Base-by-base conservation (phyloP, 2,797 vertebrate species). In the Channallabes apus region DNA sequence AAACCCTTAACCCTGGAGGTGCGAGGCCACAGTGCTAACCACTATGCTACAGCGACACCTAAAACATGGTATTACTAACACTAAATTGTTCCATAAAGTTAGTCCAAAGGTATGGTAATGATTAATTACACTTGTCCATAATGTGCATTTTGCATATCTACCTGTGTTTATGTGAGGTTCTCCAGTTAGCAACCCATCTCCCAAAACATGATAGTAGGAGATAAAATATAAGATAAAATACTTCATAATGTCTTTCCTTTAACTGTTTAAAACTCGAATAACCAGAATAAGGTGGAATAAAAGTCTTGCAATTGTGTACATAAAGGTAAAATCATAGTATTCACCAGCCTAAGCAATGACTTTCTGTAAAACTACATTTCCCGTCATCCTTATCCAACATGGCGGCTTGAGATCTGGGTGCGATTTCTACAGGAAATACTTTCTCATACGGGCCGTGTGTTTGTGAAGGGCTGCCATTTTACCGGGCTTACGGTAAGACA, bases 401-500 rank as follows among this genome's bases (percentile, higher is more conserved):
- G 90, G 88, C 85, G 15, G 82, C 82, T 22, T 51, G 85, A 73
- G 72, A 17, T n/a, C 73, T 35, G 80, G 84, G 88, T 90, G 89
- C 87, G 85, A 89, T 80, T 94, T 91, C 83, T 91, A 91, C 93
- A 92, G 93, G 94, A 95, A 94, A 93, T 92, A 90, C 90, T 88
- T 84, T 90, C 61, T 77, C 72, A 58, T 72, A 62, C 15, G 88
- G 51, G 51, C 7, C 22, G 64, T 88, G 51, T 79, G 90, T 92
- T 95, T 95, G 90, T 95, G 83, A 77, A 90, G 94, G 93, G 94
- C 93, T 93, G 94, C 94, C 93, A 94, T 95, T 94, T 95, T 96
- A 96, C 87, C 93, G 91, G 93, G 85, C 94, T 96, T 96, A 96
- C 95, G 95, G 95, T 96, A 96, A 95, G 95, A 91, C 91, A 89